A percentile compares a stretch with the other conserved stretches of the same genome.
Conservation (phyloP, 2,888 invertebrate genomes). For the Tetragonisca angustula region DNA sequence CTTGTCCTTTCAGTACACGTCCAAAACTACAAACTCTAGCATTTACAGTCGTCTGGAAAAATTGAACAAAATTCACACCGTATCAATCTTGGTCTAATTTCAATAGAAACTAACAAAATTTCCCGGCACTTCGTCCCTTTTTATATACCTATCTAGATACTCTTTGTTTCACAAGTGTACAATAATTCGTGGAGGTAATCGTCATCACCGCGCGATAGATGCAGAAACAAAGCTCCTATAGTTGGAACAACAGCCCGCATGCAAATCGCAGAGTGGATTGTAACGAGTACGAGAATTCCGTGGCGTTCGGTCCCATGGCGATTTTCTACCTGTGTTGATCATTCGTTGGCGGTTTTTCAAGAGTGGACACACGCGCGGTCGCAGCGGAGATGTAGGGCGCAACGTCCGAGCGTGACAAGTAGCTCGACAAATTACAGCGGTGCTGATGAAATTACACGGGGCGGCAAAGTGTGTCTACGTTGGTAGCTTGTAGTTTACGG, state of each 20-base stretch:
- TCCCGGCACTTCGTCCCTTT: too few relatives aligned
- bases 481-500: conserved; percentile 57
- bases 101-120: too few relatives aligned
- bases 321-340: conserved; percentile 11
- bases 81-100: neutral
- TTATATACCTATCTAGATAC: too few relatives aligned
- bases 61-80: neutral
- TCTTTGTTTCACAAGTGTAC: too few relatives aligned
- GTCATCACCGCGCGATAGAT: neutral
- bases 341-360: conserved; percentile 37
- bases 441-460: conserved; percentile 48
- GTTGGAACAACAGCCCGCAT: neutral
- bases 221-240: neutral
- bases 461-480: conserved; percentile 56
- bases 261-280: neutral
- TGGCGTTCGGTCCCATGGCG: too few relatives aligned
- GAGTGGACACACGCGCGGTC: conserved; percentile 6
- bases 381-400: conserved; percentile 4
- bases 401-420: conserved; percentile 51
- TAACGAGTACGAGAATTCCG: conserved; percentile 4
- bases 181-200: neutral
- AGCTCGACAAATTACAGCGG: conserved; percentile 50
- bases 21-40: too few relatives aligned
- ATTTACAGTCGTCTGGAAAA: neutral
- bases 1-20: too few relatives aligned